Percentiles rank a stretch among this genome's conserved stretches.
phyloP scores from a whole-genome alignment of 2,888 invertebrate genomes.

The Scotopteryx bipunctaria region DNA sequence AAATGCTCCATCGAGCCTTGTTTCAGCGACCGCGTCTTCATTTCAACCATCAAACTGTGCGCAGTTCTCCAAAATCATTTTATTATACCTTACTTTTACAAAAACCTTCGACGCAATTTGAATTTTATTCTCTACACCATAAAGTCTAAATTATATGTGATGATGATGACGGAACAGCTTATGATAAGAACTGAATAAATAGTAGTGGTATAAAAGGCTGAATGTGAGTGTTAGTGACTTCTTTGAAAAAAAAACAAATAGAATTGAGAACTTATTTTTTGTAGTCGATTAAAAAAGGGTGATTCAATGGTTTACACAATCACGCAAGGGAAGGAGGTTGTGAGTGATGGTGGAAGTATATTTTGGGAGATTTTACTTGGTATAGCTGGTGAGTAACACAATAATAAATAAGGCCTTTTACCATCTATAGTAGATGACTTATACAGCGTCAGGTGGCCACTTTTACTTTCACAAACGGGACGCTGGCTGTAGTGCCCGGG shows the following conservation, averaged over 20 bases:
- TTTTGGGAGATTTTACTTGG: constrained; percentile 23
- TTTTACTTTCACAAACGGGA: no score
- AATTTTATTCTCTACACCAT: constrained; percentile 12
- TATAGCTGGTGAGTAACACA: constrained; percentile 25
- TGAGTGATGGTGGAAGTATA: constrained; percentile 13
- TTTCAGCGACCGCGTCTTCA: constrained; percentile 8
- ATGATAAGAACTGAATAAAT: constrained; percentile 34
- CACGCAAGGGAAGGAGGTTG: constrained; percentile 7
- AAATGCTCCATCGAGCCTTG: constrained; percentile 11
- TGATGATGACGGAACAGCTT: neutral
- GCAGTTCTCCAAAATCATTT: constrained; percentile 1
- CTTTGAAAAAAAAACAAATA: neutral
- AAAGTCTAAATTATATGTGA: constrained; percentile 12
- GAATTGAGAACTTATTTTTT: no score
- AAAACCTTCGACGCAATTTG: constrained; percentile 2
- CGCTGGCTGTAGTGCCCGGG: no score
- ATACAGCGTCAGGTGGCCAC: no score
- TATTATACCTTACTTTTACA: constrained; percentile 4
- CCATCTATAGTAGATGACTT: no score
- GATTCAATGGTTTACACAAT: constrained; percentile 34
- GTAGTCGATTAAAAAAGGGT: constrained; percentile 8
- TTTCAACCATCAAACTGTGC: constrained; percentile 1
- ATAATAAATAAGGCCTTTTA: neutral
- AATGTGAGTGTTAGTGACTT: constrained; percentile 15
- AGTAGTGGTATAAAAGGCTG: constrained; percentile 27